phyloP scores from a whole-genome alignment of 2,113 vertebrate genomes.

The Amphiprion ocellaris region DNA sequence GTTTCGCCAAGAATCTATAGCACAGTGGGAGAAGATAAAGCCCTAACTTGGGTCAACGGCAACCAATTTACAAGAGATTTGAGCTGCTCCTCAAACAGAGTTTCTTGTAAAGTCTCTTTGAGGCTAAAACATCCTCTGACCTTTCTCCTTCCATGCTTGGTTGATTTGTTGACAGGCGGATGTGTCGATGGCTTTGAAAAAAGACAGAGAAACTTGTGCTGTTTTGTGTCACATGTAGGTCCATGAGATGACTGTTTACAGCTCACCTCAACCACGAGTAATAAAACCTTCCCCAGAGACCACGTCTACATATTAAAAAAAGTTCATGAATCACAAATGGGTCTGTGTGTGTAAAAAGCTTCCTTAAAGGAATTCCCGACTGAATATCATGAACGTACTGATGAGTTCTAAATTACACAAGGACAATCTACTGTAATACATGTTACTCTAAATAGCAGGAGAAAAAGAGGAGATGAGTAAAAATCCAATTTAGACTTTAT shows the following conservation, averaged over 20 bases:
- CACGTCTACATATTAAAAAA: not conserved
- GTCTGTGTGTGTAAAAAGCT: not conserved
- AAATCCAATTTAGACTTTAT: conserved; percentile 34
- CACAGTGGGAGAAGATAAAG: not conserved
- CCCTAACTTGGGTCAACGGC: no score
- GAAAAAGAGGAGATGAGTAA: conserved; percentile 36
- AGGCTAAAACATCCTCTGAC: no score
- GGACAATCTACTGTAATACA: conserved; percentile 8
- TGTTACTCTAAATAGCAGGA: conserved; percentile 13
- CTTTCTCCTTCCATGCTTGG: no score
- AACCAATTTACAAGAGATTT: no score
- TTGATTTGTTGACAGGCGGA: no score
- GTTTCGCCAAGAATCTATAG: not conserved
- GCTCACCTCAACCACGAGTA: not conserved
- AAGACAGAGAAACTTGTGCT: no score
- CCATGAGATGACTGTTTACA: no score
- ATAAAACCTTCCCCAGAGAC: not conserved
- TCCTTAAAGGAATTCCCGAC: not conserved
- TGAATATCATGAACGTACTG: conserved; percentile 7
- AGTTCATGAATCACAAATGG: not conserved
- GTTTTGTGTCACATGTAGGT: no score
- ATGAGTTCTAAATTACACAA: conserved; percentile 24
- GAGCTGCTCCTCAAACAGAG: no score
- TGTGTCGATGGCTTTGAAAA: no score
- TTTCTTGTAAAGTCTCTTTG: no score